Base-by-base conservation (phyloP, 2,888 invertebrate species). In the Drosophila mettleri region DNA sequence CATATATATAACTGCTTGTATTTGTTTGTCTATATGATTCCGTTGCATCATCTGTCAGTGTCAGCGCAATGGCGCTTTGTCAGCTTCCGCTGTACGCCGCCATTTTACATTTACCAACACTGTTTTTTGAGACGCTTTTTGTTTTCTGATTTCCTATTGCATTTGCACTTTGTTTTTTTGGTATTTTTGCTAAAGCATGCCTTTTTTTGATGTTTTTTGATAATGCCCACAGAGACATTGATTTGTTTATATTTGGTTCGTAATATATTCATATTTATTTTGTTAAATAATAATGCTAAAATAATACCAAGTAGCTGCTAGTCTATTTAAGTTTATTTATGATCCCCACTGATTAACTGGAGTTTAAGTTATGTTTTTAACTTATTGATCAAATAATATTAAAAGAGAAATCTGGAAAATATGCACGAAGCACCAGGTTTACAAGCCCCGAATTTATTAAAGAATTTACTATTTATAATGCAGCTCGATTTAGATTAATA, bases 31-130 rank as follows among this genome's bases (percentile, higher is more conserved):
- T 66, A 16, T 39, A 63, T 31, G 64, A 63, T 54, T 39, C 59
- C 34, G 45, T 22, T 34, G 10, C 76, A 77, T 86, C 89, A 89
- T 89, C 89, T 80, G 79, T 89, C 89, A 90, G 79, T 89, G 89
- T 89, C 90, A 87, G 73, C 68, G 74, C 60, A 70, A 78, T 89
- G 89, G 72, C 80, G 78, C 86, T 89, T 74, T 82, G 88, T 80
- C 86, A 82, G 89, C 88, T 89, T 86, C 86, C 86, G 86, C 69
- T 70, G 69, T 66, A 74, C 55, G 60, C 62, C 59, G 65, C 78
- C 78, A 70, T 65, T 67, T 65, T 62, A 34, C 51, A 69, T 76
- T 86, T 74, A 51, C 43, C 63, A 88, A 75, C 60, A 73, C 64
- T 69, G 64, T 9, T 34, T 20, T 62, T 57, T 41, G 33, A 31